Evolutionary conservation across 2,888 invertebrate genomes (phyloP).

Genomic region (Lithosia quadra): DNA sequence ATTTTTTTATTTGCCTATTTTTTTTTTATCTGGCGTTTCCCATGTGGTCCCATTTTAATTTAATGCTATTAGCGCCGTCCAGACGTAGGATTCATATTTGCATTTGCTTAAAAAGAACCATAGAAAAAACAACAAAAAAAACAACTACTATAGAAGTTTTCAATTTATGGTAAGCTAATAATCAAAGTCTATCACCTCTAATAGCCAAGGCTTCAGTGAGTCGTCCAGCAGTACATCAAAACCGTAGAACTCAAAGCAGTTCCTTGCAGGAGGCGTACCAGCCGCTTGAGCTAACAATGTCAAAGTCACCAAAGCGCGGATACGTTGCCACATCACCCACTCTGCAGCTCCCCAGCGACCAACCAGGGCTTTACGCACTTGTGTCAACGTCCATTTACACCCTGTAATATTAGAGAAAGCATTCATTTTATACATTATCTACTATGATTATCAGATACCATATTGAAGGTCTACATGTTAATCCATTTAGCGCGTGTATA

Average conservation of each 20-base stretch:
- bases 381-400: slow-evolving; percentile 94
- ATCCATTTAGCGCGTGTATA: not conserved
- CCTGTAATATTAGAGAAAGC: slow-evolving; percentile 78
- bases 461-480: not conserved
- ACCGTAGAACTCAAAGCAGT: slow-evolving; percentile 96
- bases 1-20: too few species aligned
- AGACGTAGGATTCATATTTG: too few species aligned
- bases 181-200: slow-evolving; percentile 88
- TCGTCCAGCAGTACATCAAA: slow-evolving; percentile 96
- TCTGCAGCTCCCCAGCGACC: slow-evolving; percentile 89
- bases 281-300: slow-evolving; percentile 92
- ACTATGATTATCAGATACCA: slow-evolving; percentile 2
- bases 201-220: slow-evolving; percentile 94
- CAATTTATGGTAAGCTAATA: not conserved
- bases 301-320: slow-evolving; percentile 91
- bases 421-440: not conserved
- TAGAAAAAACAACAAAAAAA: too few species aligned
- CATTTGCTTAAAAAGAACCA: too few species aligned
- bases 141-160: not conserved
- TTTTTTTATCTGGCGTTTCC: too few species aligned
- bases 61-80: too few species aligned
- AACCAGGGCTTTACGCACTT: slow-evolving; percentile 91
- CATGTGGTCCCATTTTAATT: too few species aligned
- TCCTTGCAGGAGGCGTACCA: slow-evolving; percentile 90
- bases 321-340: slow-evolving; percentile 93